A percentile compares a stretch with the other conserved stretches of the same genome.
These are phyloP conservation scores for Leucozona laternaria DNA, from an alignment of 2,888 invertebrate genomes.

Conservation along the genomic window DNA sequence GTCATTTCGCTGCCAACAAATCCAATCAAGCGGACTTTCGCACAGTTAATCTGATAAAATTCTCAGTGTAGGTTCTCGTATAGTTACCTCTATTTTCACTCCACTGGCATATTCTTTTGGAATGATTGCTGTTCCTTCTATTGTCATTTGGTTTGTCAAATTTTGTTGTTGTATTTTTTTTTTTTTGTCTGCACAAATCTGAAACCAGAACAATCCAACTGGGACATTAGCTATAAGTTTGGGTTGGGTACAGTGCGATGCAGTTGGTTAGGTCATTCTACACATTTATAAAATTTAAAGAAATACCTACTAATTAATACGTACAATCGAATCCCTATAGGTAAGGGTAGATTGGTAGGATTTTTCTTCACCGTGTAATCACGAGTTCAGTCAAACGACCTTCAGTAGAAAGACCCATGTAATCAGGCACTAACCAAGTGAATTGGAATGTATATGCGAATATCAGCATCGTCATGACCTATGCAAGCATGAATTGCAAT, in stretches of 20 bases:
- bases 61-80: neutral
- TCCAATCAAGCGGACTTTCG: conserved; percentile 73
- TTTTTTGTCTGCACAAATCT: conserved; percentile 20
- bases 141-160: conserved; percentile 59
- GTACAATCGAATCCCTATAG: no score
- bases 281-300: no score
- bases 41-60: conserved; percentile 71
- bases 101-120: conserved; percentile 13
- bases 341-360: no score
- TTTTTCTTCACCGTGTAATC: no score
- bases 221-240: neutral
- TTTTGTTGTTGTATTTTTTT: conserved; percentile 34
- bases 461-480: conserved; percentile 63
- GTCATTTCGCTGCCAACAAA: conserved; percentile 51
- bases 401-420: no score
- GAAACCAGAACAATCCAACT: conserved; percentile 22
- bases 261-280: neutral
- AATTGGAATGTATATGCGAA: conserved; percentile 26
- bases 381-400: no score
- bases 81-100: conserved; percentile 51
- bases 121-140: conserved; percentile 27
- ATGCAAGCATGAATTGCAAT: conserved; percentile 71
- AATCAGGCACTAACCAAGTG: no score
- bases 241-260: neutral
- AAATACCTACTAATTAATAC: no score